phyloP scores from a whole-genome alignment of 2,113 vertebrate species.

The Urocynchramus pylzowi region DNA sequence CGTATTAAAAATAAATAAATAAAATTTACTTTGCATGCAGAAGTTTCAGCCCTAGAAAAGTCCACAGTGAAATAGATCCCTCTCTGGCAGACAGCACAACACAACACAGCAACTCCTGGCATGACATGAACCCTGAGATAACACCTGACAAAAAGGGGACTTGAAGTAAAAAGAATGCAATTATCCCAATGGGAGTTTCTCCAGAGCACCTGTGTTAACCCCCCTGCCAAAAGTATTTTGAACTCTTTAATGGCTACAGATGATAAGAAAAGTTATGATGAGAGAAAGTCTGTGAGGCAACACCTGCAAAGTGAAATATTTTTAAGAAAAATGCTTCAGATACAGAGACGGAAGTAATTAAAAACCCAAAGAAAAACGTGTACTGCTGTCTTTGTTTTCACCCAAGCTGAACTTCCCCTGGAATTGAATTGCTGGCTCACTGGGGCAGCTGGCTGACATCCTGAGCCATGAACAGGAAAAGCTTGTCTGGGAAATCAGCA shows the following conservation, averaged over 20 bases:
- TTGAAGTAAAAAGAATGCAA: background rate
- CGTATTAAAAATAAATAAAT: background rate
- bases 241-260: background rate
- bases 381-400: conserved; percentile 55
- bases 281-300: conserved; percentile 32
- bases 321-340: conserved; percentile 26
- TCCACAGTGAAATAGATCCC: background rate
- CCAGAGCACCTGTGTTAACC: conserved; percentile 16
- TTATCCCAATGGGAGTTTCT: conserved; percentile 9
- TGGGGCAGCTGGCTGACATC: conserved; percentile 49
- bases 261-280: conserved; percentile 17
- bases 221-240: conserved; percentile 29
- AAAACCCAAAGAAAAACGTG: background rate
- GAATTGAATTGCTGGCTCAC: conserved; percentile 34
- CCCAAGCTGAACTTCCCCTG: conserved; percentile 63
- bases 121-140: background rate
- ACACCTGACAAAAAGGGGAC: background rate
- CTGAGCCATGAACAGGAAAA: conserved; percentile 46
- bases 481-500: conserved; percentile 51
- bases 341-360: conserved; percentile 35
- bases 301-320: conserved; percentile 43
- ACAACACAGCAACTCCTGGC: background rate
- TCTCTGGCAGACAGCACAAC: background rate
- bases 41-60: background rate
- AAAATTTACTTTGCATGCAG: background rate